Conservation (phyloP, 2,888 invertebrate species). For the Diarsia mendica region DNA sequence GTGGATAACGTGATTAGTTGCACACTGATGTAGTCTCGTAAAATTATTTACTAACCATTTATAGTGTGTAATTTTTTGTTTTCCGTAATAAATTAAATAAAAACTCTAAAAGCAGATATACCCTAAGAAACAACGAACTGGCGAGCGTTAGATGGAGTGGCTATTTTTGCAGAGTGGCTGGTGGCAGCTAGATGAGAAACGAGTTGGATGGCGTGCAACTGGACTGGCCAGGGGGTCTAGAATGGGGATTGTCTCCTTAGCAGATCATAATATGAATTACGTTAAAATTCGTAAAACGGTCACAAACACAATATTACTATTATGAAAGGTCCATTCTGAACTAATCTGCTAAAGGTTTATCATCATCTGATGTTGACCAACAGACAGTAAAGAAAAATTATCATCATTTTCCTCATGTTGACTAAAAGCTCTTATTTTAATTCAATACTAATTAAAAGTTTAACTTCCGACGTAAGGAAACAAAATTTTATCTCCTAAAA, state of each 20-base stretch:
- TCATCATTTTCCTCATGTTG: neutral
- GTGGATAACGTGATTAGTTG: too few species aligned
- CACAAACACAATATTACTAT: too few species aligned
- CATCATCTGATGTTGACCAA: neutral
- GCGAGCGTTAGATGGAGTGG: neutral
- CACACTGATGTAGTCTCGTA: too few species aligned
- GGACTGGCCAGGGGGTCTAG: too few species aligned
- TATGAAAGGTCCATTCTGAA: too few species aligned
- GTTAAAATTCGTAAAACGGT: too few species aligned
- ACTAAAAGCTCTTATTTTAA: neutral
- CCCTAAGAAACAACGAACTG: neutral
- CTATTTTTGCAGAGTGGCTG: neutral
- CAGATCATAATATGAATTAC: too few species aligned
- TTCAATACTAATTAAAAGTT: constrained; percentile 7
- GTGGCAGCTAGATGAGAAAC: neutral
- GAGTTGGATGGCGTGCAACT: neutral
- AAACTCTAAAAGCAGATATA: neutral
- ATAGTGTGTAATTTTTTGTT: too few species aligned
- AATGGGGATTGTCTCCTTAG: too few species aligned
- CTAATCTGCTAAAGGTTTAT: too few species aligned
- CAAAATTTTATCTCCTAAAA: constrained; percentile 23
- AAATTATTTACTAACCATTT: too few species aligned
- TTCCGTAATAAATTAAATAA: too few species aligned
- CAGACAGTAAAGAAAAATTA: neutral
- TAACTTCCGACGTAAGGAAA: neutral